phyloP scores from a whole-genome alignment of 2,113 vertebrate species.

The Promerops cafer region DNA sequence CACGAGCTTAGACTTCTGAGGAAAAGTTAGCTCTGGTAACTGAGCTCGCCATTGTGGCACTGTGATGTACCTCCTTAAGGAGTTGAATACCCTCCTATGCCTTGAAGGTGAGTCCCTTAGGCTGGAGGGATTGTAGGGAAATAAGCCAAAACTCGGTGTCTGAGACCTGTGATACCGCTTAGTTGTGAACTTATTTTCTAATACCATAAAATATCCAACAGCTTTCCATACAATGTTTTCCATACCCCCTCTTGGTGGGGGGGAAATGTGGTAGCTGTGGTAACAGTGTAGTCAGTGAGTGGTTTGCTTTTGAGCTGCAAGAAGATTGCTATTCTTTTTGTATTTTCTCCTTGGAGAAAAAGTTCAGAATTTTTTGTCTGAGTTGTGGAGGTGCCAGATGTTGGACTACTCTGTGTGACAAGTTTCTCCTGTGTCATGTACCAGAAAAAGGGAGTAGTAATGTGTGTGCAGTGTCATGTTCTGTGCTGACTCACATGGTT shows the following conservation, averaged over 20 bases:
- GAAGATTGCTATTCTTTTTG: neutral
- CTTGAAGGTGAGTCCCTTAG: neutral
- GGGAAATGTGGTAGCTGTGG: neutral
- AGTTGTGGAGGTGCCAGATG: rapidly evolving
- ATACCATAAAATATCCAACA: neutral
- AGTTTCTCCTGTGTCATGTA: neutral
- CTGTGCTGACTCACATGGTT: neutral
- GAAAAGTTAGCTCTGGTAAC: neutral
- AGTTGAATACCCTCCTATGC: neutral
- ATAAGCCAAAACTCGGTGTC: neutral
- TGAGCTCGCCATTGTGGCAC: neutral
- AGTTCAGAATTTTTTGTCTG: neutral
- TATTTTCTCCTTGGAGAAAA: neutral
- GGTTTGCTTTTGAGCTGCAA: neutral
- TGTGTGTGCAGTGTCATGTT: neutral
- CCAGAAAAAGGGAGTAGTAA: neutral
- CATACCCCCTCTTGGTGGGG: rapidly evolving
- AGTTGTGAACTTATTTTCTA: neutral
- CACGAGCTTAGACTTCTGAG: neutral
- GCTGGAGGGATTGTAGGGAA: neutral
- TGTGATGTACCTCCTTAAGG: rapidly evolving
- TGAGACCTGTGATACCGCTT: neutral
- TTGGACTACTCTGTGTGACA: neutral
- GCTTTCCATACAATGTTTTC: too few species aligned
- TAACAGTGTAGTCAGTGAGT: neutral